phyloP scores from a whole-genome alignment of 1,140 invertebrate genomes.

The Drosophila kanapiae region DNA sequence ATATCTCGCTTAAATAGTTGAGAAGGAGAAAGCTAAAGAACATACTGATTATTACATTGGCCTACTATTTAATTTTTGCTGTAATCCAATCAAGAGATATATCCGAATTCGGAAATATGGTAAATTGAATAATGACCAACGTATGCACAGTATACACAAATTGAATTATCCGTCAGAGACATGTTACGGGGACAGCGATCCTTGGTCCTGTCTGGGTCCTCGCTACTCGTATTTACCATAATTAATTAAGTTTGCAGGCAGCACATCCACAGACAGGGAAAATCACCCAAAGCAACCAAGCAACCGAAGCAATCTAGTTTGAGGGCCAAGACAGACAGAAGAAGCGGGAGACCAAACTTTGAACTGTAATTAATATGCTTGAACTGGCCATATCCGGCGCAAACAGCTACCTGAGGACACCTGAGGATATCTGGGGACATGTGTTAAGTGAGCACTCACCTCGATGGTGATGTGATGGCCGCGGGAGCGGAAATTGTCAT shows the following conservation, averaged over 20 bases:
- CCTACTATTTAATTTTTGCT: neutral
- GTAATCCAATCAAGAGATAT: conserved; percentile 28
- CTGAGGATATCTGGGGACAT: conserved; percentile 9
- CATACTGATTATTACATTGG: neutral
- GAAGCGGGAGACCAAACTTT: conserved; percentile 33
- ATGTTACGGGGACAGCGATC: conserved; percentile 1
- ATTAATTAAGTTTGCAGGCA: conserved; percentile 51
- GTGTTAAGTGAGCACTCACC: conserved; percentile 66
- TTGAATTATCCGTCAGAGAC: conserved; percentile 21
- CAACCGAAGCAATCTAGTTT: conserved; percentile 53
- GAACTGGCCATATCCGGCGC: conserved; percentile 5
- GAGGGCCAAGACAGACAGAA: conserved; percentile 18
- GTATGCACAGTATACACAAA: conserved; percentile 26
- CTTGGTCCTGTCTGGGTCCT: conserved; percentile 8
- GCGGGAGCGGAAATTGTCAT: conserved; percentile 86
- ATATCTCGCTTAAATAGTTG: too few species aligned
- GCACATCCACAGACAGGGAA: conserved; percentile 10
- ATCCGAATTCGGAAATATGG: conserved; percentile 14
- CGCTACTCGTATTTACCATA: conserved; percentile 24
- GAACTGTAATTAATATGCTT: conserved; percentile 62
- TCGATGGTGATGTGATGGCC: conserved; percentile 86
- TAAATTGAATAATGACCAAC: conserved; percentile 40
- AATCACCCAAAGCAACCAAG: conserved; percentile 34
- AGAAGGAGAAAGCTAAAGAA: too few species aligned
- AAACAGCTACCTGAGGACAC: neutral